A percentile compares a stretch with the other conserved stretches of the same genome.
These are phyloP conservation scores for Andinoacara biseriatus DNA, from an alignment of 2,113 vertebrate species.

Conservation along the genomic window DNA sequence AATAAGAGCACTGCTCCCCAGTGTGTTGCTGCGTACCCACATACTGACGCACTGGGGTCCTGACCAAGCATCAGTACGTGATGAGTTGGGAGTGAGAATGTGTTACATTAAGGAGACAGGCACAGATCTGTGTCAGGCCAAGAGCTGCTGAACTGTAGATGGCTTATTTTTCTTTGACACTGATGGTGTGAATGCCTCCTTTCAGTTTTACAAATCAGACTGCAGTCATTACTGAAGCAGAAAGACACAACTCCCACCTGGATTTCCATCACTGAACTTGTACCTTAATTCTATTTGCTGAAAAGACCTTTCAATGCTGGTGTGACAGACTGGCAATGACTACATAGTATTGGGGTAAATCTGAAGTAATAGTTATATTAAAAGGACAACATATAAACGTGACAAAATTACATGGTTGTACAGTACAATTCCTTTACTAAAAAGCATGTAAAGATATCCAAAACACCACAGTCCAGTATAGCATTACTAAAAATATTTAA, in stretches of 20 bases:
- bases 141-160: constrained; percentile 60
- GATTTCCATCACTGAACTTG: constrained; percentile 42
- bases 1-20: too few relatives aligned
- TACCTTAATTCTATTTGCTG: constrained; percentile 16
- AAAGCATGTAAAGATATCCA: neutral
- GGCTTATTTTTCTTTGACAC: constrained; percentile 59
- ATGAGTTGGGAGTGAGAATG: neutral
- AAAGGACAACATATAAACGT: neutral
- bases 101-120: constrained; percentile 33
- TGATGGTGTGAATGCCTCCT: constrained; percentile 23
- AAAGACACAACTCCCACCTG: constrained; percentile 22
- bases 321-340: neutral
- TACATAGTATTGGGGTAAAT: neutral
- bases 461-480: neutral
- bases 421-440: neutral
- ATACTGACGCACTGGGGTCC: neutral
- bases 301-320: constrained; percentile 1
- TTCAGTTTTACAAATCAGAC: constrained; percentile 49
- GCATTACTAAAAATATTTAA: neutral
- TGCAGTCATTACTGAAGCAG: constrained; percentile 25
- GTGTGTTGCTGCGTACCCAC: neutral
- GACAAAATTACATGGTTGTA: neutral
- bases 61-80: constrained; percentile 1
- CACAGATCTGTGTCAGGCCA: constrained; percentile 36
- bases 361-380: neutral